A percentile compares a stretch with the other conserved stretches of the same genome.
These are phyloP conservation scores for Eurytoma adleriae DNA, from an alignment of 2,888 invertebrate genomes.

Conservation along the genomic window DNA sequence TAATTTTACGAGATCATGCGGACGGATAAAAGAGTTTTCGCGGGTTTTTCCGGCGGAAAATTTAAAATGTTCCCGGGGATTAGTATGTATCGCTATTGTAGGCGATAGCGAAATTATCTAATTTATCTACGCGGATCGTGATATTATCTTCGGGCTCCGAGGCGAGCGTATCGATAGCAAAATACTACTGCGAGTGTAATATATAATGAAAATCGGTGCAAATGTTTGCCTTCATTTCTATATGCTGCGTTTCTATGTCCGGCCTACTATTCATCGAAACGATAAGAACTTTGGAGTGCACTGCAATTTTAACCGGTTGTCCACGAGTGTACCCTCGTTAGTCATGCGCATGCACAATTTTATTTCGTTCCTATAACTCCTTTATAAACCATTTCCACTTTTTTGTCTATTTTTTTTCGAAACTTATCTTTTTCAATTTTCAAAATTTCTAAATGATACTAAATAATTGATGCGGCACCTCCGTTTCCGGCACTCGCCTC, in stretches of 20 bases:
- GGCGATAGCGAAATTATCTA: not conserved
- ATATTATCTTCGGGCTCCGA: not conserved
- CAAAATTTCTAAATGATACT: not conserved
- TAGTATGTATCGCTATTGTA: no score
- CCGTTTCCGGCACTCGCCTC: not conserved
- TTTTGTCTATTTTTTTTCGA: not conserved
- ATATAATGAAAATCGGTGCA: not conserved
- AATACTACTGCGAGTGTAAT: not conserved
- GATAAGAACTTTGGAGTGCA: not conserved
- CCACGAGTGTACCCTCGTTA: not conserved
- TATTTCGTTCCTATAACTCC: not conserved
- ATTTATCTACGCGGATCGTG: not conserved
- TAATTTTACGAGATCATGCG: no score
- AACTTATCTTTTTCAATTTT: not conserved
- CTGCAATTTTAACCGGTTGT: not conserved
- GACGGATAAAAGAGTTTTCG: no score
- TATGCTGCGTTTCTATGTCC: not conserved
- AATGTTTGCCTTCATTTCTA: not conserved
- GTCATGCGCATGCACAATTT: not conserved
- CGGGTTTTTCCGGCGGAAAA: no score
- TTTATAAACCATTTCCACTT: not conserved
- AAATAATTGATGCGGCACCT: slow-evolving; percentile 13
- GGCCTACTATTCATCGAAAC: not conserved
- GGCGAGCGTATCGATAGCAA: not conserved
- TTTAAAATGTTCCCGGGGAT: not conserved